Evolutionary conservation across 2,797 vertebrate genomes (phyloP), one percentile per base, ranked within the genome.

Genomic region (Scolopax bukidnonensis): DNA sequence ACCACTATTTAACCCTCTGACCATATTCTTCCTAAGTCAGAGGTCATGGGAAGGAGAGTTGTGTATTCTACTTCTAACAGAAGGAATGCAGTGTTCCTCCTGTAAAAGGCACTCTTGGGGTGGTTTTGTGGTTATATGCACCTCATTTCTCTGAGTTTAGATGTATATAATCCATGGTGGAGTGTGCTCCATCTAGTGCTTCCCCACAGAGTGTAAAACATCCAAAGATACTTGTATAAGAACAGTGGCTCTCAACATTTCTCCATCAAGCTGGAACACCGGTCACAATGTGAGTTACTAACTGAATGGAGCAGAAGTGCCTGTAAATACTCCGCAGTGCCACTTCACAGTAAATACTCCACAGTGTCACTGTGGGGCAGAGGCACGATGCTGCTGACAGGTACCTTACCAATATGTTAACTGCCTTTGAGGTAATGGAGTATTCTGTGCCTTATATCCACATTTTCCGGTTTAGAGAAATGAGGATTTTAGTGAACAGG

Each of bases 361-460:
- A 15, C 51, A 30, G 10, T 36, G 24, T 6, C 14, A 6, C 12
- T 48, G 19, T 57, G n/a, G 8, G 16, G 38, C 18, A 63, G 38
- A 38, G 17, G 16, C 16, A 10, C 0, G 1, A 38, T 56, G 18
- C 9, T 1, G 1, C 43, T 80, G 63, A 28, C 24, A 47, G 20
- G 21, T 54, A 63, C 12, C 47, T 80, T 47, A 61, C 7, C 7
- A 25, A 6, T 73, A 4, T n/a, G 12, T 25, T 76, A 32, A 24
- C 27, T 92, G 63, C 24, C 41, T 68, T 56, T 43, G 41, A 40
- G 27, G 28, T 19, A 15, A 5, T 79, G 50, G 32, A 47, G 4
- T 41, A 14, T 76, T 47, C 33, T 68, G 11, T 28, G 8, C 38
- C 38, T 92, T 74, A 33, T 2, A 3, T 56, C 24, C 23, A 8